These are phyloP conservation scores for Sakesphorus luctuosus DNA, from an alignment of 2,113 vertebrate species.

Conservation along the genomic window DNA sequence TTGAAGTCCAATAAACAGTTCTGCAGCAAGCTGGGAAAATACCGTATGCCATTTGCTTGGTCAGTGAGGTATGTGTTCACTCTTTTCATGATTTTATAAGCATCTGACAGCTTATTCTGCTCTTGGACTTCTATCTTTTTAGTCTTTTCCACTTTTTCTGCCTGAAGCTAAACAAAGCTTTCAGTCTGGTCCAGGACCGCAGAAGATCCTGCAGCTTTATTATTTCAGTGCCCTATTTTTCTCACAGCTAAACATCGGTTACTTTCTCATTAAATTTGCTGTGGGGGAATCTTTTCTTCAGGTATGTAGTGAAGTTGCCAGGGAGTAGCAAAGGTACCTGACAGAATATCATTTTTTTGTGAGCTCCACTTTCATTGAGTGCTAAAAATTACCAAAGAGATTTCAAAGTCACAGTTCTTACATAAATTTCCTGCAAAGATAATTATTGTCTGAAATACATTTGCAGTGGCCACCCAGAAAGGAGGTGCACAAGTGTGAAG, in stretches of 20 bases:
- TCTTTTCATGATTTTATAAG: not conserved
- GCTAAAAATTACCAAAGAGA: not conserved
- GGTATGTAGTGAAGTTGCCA: not conserved
- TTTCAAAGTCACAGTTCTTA: not conserved
- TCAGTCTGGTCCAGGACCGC: not conserved
- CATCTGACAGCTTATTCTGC: not conserved
- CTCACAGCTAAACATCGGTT: not conserved
- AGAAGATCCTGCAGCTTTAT: not conserved
- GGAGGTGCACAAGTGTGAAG: not conserved
- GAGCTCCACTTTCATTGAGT: not conserved
- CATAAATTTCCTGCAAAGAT: not conserved
- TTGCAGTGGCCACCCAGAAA: not conserved
- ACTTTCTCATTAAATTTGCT: not conserved
- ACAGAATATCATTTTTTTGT: not conserved
- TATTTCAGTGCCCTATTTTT: not conserved
- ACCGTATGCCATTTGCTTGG: constrained; percentile 99
- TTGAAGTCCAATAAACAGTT: constrained; percentile 95
- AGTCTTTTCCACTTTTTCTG: not conserved
- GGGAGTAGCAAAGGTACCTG: not conserved
- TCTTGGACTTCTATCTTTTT: not conserved
- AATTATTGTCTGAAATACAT: not conserved
- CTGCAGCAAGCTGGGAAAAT: constrained; percentile 94
- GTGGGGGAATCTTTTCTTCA: not conserved
- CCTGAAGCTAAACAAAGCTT: not conserved
- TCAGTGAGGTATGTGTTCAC: constrained; percentile 86